Evolutionary conservation across 2,113 vertebrate genomes (phyloP), one percentile per base, ranked within the genome.

Genomic region (Lonchura striata): DNA sequence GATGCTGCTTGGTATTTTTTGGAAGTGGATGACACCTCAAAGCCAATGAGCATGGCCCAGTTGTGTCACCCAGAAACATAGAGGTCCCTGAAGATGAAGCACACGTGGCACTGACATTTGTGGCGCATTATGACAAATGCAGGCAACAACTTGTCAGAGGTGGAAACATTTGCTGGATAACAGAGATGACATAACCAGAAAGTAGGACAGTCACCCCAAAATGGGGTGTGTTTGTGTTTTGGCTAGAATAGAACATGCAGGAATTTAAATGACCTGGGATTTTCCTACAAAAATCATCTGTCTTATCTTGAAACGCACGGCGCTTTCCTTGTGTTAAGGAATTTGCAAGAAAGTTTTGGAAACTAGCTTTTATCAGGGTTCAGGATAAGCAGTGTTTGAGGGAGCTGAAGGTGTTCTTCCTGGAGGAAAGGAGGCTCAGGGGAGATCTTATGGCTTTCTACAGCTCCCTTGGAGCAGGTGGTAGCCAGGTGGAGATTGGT

Each of bases 41-140:
- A 89, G 56, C 14, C 49, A 57, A 78, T 68, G 21, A 87, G 25
- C 41, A 76, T 79, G 83, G 81, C 93, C 96, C 33, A 61, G 81
- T 93, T 97, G 80, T 96, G 95, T 95, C 91, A 82, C 27, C 53
- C 82, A 78, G 77, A 57, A 81, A 61, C 81, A 85, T 27, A 75
- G 3, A 0, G 89, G 92, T 72, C 70, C 77, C 79, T 79, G 81
- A 84, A 86, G 65, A 78, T 7, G 54, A 60, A 82, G 57, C 39
- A 56, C 86, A 61, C 30, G 49, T 6, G 16, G 33, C 7, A 18
- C 74, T 21, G 14, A 50, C 50, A 13, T 47, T 60, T 22, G 44
- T 9, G 21, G 60, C 8, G 17, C 15, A 2, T 64, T 68, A 27
- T 53, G 65, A 84, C 83, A 94, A 82, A 94, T 4, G 6, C 41